A percentile compares a stretch with the other conserved stretches of the same genome.
Conservation (phyloP, 2,797 vertebrate species). For the Characodon lateralis region DNA sequence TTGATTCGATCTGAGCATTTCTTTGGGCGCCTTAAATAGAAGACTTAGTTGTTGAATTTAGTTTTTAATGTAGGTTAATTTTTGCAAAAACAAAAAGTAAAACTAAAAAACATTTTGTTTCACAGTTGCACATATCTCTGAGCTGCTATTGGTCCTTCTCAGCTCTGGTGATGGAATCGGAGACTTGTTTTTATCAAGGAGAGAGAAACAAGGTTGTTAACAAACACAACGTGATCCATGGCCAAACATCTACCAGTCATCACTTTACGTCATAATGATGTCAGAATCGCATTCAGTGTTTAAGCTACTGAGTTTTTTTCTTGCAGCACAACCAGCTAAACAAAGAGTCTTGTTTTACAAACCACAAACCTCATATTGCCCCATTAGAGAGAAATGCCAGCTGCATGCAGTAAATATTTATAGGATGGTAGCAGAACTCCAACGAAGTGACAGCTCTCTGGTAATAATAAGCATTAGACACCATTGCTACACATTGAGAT, state of each 20-base stretch:
- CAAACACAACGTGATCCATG: conserved; percentile 9
- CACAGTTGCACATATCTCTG: not conserved
- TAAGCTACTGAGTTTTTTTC: conserved; percentile 5
- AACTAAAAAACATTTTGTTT: not conserved
- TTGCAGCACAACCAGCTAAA: conserved; percentile 13
- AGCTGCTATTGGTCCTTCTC: not conserved
- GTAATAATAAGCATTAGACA: not conserved
- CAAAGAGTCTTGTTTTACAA: conserved; percentile 5
- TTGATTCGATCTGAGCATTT: conserved; percentile 44
- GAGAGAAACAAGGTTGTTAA: conserved; percentile 11
- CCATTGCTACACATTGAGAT: no score
- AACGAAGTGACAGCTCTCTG: not conserved
- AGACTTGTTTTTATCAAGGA: conserved; percentile 35
- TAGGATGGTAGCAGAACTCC: conserved; percentile 45
- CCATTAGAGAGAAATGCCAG: conserved; percentile 9
- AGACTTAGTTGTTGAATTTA: conserved; percentile 6
- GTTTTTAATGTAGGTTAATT: conserved; percentile 2
- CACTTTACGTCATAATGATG: conserved; percentile 11
- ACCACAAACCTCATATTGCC: not conserved
- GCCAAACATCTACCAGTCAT: conserved; percentile 27
- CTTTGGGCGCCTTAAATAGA: conserved; percentile 19
- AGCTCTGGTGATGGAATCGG: conserved; percentile 8
- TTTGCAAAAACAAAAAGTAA: not conserved
- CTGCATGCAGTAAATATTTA: conserved; percentile 41
- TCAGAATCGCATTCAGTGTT: not conserved